These are phyloP conservation scores for Montipora efflorescens DNA, from an alignment of 64 coral and sea anemone species.

Conservation along the genomic window DNA sequence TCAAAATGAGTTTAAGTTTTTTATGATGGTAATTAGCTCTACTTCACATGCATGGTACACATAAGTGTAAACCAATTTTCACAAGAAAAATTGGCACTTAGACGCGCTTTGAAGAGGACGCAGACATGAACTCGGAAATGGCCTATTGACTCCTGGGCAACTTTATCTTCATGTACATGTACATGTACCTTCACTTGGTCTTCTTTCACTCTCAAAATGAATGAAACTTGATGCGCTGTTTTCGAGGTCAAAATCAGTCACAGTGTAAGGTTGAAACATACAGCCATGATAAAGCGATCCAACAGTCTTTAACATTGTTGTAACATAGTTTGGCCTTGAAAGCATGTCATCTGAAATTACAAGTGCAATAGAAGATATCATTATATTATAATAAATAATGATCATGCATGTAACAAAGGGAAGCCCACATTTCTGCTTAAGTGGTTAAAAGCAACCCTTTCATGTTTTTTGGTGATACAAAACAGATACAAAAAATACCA, in stretches of 20 bases:
- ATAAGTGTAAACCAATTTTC: not conserved
- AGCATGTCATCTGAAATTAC: conserved; percentile 34
- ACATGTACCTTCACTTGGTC: conserved; percentile 24
- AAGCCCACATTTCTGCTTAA: too few relatives aligned
- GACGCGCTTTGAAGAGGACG: not conserved
- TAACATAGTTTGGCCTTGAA: conserved; percentile 38
- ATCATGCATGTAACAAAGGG: too few relatives aligned
- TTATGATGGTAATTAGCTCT: too few relatives aligned
- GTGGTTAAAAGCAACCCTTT: too few relatives aligned
- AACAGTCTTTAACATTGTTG: conserved; percentile 60
- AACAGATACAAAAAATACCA: too few relatives aligned
- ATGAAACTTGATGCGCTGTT: not conserved
- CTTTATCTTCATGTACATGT: not conserved
- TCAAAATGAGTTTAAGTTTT: too few relatives aligned
- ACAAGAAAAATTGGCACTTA: not conserved
- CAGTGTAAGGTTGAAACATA: conserved; percentile 23
- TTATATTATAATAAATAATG: too few relatives aligned
- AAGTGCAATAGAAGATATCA: not conserved
- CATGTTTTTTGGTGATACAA: too few relatives aligned
- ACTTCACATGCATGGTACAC: too few relatives aligned
- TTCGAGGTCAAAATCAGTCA: not conserved
- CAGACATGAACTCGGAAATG: too few relatives aligned
- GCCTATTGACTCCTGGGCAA: too few relatives aligned
- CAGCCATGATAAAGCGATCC: conserved; percentile 62
- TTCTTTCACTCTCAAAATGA: conserved; percentile 11